phyloP scores from a whole-genome alignment of 2,797 vertebrate genomes.

The Carapus acus region DNA sequence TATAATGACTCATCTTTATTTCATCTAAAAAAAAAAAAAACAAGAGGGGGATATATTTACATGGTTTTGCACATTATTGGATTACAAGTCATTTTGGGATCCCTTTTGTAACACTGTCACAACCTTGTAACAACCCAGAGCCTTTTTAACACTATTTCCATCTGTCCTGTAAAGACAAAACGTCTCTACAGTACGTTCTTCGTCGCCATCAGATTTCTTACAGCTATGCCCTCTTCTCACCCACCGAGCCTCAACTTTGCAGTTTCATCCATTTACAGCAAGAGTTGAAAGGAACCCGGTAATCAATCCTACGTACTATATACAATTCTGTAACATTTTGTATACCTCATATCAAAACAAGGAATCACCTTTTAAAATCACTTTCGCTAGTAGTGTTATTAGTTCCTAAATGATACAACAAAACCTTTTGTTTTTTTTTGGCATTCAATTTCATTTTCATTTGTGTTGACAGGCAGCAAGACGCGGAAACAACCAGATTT shows the following conservation, averaged over 20 bases:
- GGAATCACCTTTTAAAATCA: slow-evolving; percentile 61
- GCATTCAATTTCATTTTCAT: slow-evolving; percentile 65
- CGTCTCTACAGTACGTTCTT: slow-evolving; percentile 22
- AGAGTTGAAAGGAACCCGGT: slow-evolving; percentile 31
- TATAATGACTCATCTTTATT: slow-evolving; percentile 60
- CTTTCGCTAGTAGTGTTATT: slow-evolving; percentile 59
- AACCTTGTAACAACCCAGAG: slow-evolving; percentile 43
- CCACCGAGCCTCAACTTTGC: slow-evolving; percentile 39
- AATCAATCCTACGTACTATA: slow-evolving; percentile 52
- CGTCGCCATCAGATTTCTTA: too few relatives aligned
- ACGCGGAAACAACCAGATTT: slow-evolving; percentile 54
- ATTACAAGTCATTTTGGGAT: slow-evolving; percentile 55
- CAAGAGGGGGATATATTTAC: slow-evolving; percentile 63
- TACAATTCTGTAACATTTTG: slow-evolving; percentile 63
- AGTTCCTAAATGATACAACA: slow-evolving; percentile 68
- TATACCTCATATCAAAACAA: slow-evolving; percentile 66
- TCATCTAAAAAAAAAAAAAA: slow-evolving; percentile 56
- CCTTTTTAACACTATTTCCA: slow-evolving; percentile 14
- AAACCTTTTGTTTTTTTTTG: slow-evolving; percentile 65
- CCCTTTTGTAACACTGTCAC: slow-evolving; percentile 59
- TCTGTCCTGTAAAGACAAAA: slow-evolving; percentile 28
- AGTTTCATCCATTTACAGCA: slow-evolving; percentile 21
- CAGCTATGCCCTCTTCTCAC: slow-evolving; percentile 27
- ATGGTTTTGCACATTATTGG: slow-evolving; percentile 65
- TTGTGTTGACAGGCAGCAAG: slow-evolving; percentile 57